These are phyloP conservation scores for Psilopsiagon aurifrons DNA, from an alignment of 2,113 vertebrate species.

Conservation along the genomic window DNA sequence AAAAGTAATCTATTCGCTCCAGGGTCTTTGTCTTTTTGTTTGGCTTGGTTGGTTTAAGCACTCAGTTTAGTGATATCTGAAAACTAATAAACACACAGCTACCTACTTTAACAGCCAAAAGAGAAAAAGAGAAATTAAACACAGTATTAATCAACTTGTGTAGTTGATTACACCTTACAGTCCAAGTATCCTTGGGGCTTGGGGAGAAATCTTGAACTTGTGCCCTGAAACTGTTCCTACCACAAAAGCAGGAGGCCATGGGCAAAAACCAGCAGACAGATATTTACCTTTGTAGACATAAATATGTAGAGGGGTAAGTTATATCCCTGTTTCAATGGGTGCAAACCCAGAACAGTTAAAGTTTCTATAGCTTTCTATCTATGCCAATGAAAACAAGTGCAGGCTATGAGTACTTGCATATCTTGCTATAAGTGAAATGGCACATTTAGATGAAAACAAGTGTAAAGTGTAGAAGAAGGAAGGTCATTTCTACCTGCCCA, in stretches of 20 bases:
- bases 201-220: background rate
- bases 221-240: background rate
- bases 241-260: background rate
- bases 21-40: background rate
- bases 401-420: too few species aligned
- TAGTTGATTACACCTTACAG: background rate
- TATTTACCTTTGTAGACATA: background rate
- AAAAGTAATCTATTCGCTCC: slow-evolving; percentile 31
- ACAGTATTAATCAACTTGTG: background rate
- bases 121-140: slow-evolving; percentile 32
- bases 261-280: background rate
- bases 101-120: background rate
- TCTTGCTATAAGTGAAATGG: background rate
- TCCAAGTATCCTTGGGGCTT: background rate
- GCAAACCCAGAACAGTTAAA: background rate
- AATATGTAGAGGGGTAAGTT: background rate
- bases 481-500: background rate
- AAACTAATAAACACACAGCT: slow-evolving; percentile 30
- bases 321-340: background rate
- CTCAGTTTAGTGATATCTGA: background rate
- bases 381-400: background rate
- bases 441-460: background rate
- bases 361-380: background rate
- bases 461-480: background rate
- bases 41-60: background rate